These are phyloP conservation scores for Oreonectes daqikongensis DNA, from an alignment of 2,797 vertebrate species.

Conservation along the genomic window DNA sequence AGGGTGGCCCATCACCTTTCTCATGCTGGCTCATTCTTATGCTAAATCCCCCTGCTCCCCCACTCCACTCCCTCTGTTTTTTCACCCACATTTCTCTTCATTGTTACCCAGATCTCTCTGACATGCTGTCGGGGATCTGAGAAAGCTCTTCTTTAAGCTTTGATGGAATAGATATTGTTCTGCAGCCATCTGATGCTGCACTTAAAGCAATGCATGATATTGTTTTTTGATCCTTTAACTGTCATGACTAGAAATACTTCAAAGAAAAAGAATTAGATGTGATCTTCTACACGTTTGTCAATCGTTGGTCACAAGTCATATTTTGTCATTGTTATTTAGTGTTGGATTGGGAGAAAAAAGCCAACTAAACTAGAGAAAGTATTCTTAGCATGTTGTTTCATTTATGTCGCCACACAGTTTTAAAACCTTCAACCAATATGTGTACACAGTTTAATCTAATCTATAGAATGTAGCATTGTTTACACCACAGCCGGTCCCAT, in stretches of 20 bases:
- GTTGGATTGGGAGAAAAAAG: too few relatives aligned
- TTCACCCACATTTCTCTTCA: slow-evolving; percentile 52
- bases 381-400: background rate
- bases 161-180: slow-evolving; percentile 21
- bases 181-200: slow-evolving; percentile 24
- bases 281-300: background rate
- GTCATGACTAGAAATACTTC: background rate
- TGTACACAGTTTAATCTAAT: background rate
- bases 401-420: too few relatives aligned
- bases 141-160: slow-evolving; percentile 50
- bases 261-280: too few relatives aligned
- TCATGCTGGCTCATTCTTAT: slow-evolving; percentile 59
- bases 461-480: slow-evolving; percentile 24
- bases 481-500: slow-evolving; percentile 34
- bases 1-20: slow-evolving; percentile 56
- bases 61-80: slow-evolving; percentile 29
- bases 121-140: slow-evolving; percentile 56
- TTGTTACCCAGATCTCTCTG: slow-evolving; percentile 52
- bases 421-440: background rate
- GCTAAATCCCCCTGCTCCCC: slow-evolving; percentile 51
- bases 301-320: background rate
- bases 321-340: too few relatives aligned
- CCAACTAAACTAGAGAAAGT: background rate
- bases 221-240: background rate
- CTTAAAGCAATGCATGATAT: background rate